Evolutionary conservation across 2,113 vertebrate species (phyloP).

Genomic region (Neolamprologus sp.): DNA sequence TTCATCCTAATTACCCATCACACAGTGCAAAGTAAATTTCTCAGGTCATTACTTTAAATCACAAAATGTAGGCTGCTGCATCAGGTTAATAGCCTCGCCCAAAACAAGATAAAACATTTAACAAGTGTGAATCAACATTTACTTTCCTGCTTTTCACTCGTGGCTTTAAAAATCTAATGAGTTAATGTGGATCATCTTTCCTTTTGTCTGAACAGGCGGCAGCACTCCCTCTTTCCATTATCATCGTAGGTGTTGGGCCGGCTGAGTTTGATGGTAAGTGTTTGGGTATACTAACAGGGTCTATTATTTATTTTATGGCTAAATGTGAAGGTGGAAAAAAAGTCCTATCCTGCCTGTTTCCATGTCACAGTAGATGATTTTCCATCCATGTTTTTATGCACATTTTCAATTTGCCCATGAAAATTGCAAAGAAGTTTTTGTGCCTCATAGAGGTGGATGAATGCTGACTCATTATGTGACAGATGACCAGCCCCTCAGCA

Average conservation of each 20-base stretch:
- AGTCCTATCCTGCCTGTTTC: not conserved
- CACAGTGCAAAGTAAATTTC: not conserved
- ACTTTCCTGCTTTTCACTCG: not conserved
- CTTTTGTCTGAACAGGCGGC: constrained; percentile 76
- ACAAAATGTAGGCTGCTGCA: not conserved
- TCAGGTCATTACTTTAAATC: not conserved
- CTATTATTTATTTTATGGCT: not conserved
- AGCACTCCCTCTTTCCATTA: constrained; percentile 91
- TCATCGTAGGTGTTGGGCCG: constrained; percentile 94
- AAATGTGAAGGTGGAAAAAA: not conserved
- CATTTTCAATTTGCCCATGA: not conserved
- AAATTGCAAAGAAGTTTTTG: not conserved
- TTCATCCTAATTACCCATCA: not conserved
- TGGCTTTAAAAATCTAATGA: not conserved
- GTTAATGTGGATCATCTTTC: not conserved
- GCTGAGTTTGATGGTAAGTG: constrained; percentile 96
- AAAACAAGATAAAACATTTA: not conserved
- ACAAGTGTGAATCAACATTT: not conserved
- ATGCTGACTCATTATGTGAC: not conserved
- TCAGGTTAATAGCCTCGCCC: not conserved
- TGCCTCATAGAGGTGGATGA: not conserved
- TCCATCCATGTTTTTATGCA: not conserved
- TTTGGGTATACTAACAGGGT: not conserved
- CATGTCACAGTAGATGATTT: not conserved
- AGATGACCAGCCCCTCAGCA: not conserved